A percentile compares a stretch with the other conserved stretches of the same genome.
phyloP scores from a whole-genome alignment of 2,113 vertebrate genomes.

The Passer domesticus region DNA sequence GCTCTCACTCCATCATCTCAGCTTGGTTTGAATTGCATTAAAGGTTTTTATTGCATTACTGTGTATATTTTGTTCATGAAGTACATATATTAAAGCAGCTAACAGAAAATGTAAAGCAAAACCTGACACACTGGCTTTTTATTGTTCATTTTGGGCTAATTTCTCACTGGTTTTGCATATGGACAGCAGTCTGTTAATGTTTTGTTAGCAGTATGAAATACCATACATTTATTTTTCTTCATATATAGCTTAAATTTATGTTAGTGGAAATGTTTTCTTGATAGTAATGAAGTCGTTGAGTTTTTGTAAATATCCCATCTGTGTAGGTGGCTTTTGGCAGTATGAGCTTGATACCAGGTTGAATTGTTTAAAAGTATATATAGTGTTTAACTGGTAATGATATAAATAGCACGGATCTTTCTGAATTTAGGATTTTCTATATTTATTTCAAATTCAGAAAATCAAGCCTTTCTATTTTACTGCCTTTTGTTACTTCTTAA shows the following conservation, averaged over 20 bases:
- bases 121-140: background rate
- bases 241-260: background rate
- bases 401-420: background rate
- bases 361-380: background rate
- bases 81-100: background rate
- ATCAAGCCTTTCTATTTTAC: background rate
- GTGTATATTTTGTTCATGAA: background rate
- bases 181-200: background rate
- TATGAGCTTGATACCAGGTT: background rate
- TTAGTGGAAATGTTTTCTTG: background rate
- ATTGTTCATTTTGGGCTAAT: background rate
- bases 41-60: background rate
- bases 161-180: background rate
- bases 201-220: background rate
- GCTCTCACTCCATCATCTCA: background rate
- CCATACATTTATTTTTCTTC: background rate
- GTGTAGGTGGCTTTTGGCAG: background rate
- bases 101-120: background rate
- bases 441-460: background rate
- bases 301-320: background rate
- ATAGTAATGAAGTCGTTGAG: background rate
- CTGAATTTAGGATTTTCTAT: background rate
- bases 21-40: background rate
- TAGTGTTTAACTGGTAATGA: background rate
- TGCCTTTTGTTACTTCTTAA: background rate